A percentile compares a stretch with the other conserved stretches of the same genome.
phyloP scores from a whole-genome alignment of 1,140 invertebrate genomes.

The Bursaphelenchus mucronatus region DNA sequence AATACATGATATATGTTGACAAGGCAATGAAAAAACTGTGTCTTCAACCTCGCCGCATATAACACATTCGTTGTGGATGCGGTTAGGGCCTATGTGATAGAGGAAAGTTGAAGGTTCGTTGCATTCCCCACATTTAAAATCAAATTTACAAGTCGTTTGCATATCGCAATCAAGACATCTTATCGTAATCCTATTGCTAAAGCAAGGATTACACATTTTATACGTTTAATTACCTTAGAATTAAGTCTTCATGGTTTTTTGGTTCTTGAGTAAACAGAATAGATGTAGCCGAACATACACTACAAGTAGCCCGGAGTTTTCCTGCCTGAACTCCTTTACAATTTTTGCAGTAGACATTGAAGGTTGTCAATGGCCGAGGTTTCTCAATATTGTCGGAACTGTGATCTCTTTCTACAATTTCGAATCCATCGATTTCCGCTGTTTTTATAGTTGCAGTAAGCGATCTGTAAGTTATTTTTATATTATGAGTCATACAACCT shows the following conservation, averaged over 20 bases:
- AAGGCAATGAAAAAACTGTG: constrained; percentile 17
- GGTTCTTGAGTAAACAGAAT: constrained; percentile 28
- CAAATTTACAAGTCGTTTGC: constrained; percentile 21
- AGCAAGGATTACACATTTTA: not conserved
- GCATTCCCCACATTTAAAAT: constrained; percentile 32
- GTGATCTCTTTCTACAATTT: constrained; percentile 5
- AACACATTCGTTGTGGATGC: constrained; percentile 24
- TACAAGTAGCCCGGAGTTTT: constrained; percentile 34
- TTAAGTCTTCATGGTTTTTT: constrained; percentile 29
- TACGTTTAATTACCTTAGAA: constrained; percentile 6
- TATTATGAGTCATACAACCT: not conserved
- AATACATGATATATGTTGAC: constrained; percentile 30
- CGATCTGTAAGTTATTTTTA: constrained; percentile 8
- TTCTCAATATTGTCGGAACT: not conserved
- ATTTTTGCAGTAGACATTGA: constrained; percentile 23
- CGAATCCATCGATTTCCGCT: constrained; percentile 1
- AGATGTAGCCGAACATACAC: constrained; percentile 20
- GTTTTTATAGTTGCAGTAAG: constrained; percentile 4
- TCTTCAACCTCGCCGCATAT: constrained; percentile 37
- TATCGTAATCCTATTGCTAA: constrained; percentile 20
- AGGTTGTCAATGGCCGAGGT: constrained; percentile 9
- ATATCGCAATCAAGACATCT: constrained; percentile 29
- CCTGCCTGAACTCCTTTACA: constrained; percentile 14
- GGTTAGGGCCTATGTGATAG: constrained; percentile 18
- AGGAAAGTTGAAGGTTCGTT: constrained; percentile 16